Evolutionary conservation across 2,797 vertebrate genomes (phyloP).

Genomic region (Australoheros facetus): DNA sequence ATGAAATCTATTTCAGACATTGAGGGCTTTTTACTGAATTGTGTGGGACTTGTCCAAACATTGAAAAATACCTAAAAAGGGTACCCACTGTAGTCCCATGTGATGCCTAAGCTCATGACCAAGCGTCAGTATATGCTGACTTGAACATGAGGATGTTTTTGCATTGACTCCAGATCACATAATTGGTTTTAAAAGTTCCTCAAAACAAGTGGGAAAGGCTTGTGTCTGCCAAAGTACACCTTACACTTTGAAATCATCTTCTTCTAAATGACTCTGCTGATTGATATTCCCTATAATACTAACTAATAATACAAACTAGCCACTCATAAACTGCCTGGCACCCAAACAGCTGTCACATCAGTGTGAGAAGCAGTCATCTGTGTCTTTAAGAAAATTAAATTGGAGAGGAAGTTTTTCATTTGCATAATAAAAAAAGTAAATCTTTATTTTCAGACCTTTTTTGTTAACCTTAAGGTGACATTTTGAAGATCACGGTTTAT

Average conservation of each 20-base stretch:
- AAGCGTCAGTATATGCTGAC: neutral
- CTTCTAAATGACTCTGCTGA: too few relatives aligned
- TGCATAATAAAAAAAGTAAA: neutral
- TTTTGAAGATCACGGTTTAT: conserved; percentile 17
- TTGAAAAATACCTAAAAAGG: neutral
- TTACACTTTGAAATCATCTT: too few relatives aligned
- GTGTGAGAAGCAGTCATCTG: neutral
- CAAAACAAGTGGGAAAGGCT: too few relatives aligned
- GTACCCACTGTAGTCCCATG: neutral
- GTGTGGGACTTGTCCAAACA: neutral
- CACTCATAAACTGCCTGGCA: neutral
- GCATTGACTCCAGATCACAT: neutral
- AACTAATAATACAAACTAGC: neutral
- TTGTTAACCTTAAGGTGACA: conserved; percentile 22
- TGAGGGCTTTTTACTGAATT: neutral
- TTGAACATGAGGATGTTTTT: neutral
- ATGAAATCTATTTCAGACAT: neutral
- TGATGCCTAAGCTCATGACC: neutral
- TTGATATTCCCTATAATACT: too few relatives aligned
- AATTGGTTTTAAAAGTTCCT: neutral
- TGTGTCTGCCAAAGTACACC: neutral
- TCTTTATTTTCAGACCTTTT: conserved; percentile 11
- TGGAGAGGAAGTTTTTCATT: neutral
- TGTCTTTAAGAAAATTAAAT: neutral
- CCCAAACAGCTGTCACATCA: neutral